Evolutionary conservation across 2,797 vertebrate genomes (phyloP).

Genomic region (Notoglanidium macrostoma): DNA sequence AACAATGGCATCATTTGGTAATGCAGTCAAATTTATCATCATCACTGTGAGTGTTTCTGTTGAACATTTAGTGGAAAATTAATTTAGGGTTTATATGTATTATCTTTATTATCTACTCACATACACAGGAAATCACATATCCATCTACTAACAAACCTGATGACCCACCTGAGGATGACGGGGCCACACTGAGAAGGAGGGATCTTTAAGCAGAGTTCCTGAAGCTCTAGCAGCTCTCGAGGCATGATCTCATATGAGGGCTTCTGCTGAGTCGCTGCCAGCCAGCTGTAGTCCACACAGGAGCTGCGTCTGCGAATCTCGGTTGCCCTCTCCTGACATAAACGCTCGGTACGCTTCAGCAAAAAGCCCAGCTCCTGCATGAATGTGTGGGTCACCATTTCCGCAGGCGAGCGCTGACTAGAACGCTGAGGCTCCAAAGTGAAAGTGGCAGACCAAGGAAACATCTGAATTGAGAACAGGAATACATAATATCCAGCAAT

Average conservation of each 20-base stretch:
- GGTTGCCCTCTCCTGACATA: constrained; percentile 55
- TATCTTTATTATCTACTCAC: neutral
- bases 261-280: constrained; percentile 49
- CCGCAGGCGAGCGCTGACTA: constrained; percentile 48
- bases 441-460: constrained; percentile 46
- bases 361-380: constrained; percentile 59
- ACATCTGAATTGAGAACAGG: constrained; percentile 49
- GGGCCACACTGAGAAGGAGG: constrained; percentile 60
- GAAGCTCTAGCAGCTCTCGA: constrained; percentile 59
- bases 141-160: neutral
- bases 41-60: neutral
- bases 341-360: constrained; percentile 51
- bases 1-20: neutral
- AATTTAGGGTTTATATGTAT: neutral
- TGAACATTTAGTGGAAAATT: neutral
- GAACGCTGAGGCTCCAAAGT: constrained; percentile 31
- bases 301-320: constrained; percentile 51
- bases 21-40: neutral
- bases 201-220: constrained; percentile 61
- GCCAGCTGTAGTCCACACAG: constrained; percentile 64
- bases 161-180: constrained; percentile 59
- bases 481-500: neutral
- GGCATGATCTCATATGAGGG: constrained; percentile 51
- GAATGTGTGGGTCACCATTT: constrained; percentile 60
- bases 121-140: neutral